Evolutionary conservation across 1,140 invertebrate genomes (phyloP), one percentile per base, ranked within the genome.

Genomic region (Bombus consobrinus): DNA sequence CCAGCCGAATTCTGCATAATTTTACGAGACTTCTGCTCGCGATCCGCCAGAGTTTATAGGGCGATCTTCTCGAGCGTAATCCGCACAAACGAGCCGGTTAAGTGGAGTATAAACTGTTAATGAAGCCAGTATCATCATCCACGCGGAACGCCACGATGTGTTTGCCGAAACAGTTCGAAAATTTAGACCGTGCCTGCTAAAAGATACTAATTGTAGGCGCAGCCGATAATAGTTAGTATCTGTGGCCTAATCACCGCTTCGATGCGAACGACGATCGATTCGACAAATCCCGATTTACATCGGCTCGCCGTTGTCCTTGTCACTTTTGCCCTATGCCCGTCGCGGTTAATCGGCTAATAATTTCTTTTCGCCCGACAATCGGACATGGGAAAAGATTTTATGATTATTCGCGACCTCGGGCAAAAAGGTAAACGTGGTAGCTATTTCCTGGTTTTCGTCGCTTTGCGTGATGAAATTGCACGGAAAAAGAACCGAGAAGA

Each of bases 111-210:
- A 81, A 89, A 90, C 76, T 80, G 85, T 87, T 92, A 91, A 91
- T 86, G 78, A 81, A 72, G 71, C 81, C 78, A 32, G 43, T 57
- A 83, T 81, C 81, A 71, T 77, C 66, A 57, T 86, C 62, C 73
- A 34, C 86, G 88, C 47, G 87, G 85, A 92, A 83, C 79, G 84
- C 74, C 83, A 79, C 83, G 90, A 88, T 89, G 88, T 91, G 89
- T 91, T 90, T 89, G 85, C 47, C 77, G 78, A 90, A 87, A 89
- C 88, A 81, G 86, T 92, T 91, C 18, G 85, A 89, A 92, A 91
- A 88, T 91, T 91, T 92, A 91, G 89, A 87, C 89, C 80, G 68
- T 32, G 15, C 74, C 39, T 77, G 89, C 92, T 93, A 92, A 93
- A 72, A 88, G 90, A 76, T 84, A 88, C 90, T 92, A 93, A 93